phyloP scores from a whole-genome alignment of 1,140 invertebrate species.

The Eubasilissa regina region DNA sequence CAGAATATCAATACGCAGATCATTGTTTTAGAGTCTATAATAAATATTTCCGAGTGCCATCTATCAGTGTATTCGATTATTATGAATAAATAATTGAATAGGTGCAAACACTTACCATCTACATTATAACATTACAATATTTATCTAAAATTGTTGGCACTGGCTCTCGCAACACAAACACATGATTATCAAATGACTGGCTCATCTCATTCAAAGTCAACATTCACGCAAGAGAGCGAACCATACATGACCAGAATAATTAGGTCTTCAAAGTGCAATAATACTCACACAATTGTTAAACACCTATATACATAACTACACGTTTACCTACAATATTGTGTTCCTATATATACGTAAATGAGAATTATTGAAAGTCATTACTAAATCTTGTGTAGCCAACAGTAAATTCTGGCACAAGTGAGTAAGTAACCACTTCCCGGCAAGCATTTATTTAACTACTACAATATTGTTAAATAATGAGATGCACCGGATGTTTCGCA shows the following conservation, averaged over 20 bases:
- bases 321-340: conserved; percentile 58
- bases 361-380: conserved; percentile 51
- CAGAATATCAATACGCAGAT: conserved; percentile 60
- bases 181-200: conserved; percentile 58
- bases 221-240: conserved; percentile 60
- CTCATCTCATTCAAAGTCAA: conserved; percentile 42
- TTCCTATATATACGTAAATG: conserved; percentile 51
- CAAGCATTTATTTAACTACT: conserved; percentile 39
- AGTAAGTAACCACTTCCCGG: conserved; percentile 12
- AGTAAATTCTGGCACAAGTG: conserved; percentile 39
- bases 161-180: conserved; percentile 61
- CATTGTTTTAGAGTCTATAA: conserved; percentile 59
- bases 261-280: conserved; percentile 59
- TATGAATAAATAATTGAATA: conserved; percentile 61
- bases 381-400: conserved; percentile 38
- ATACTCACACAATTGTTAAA: conserved; percentile 56
- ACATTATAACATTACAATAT: conserved; percentile 60
- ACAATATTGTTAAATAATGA: conserved; percentile 50
- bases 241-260: conserved; percentile 60
- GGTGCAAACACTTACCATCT: conserved; percentile 61
- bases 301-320: conserved; percentile 62
- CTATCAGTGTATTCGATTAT: conserved; percentile 61
- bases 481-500: conserved; percentile 60
- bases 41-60: conserved; percentile 61
- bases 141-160: conserved; percentile 60